phyloP scores from a whole-genome alignment of 2,113 vertebrate species.

The Morone saxatilis region DNA sequence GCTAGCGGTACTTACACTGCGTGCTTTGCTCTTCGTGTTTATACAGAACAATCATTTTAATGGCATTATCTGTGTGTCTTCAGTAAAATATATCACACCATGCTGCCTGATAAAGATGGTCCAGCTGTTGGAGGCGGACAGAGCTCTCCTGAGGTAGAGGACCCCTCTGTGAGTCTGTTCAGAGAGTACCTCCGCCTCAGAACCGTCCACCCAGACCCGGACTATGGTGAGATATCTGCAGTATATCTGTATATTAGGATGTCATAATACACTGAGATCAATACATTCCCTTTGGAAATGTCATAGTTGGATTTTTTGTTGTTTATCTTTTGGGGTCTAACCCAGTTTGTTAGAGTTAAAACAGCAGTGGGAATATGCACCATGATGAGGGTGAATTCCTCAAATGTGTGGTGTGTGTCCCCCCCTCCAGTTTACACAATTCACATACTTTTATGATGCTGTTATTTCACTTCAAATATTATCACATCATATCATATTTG shows the following conservation, averaged over 20 bases:
- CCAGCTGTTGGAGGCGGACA: slow-evolving; percentile 64
- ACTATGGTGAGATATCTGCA: slow-evolving; percentile 88
- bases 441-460: too few species aligned
- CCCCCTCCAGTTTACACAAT: too few species aligned
- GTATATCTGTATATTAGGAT: too few species aligned
- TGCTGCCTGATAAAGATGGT: slow-evolving; percentile 86
- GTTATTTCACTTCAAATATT: not conserved
- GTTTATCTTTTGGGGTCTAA: not conserved
- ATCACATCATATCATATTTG: not conserved
- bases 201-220: slow-evolving; percentile 93
- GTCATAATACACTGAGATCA: not conserved
- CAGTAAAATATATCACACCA: slow-evolving; percentile 40
- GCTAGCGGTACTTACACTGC: not conserved
- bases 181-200: slow-evolving; percentile 92
- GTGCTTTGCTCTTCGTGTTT: not conserved
- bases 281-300: not conserved
- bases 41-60: not conserved
- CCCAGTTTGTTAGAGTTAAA: not conserved
- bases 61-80: not conserved
- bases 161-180: slow-evolving; percentile 91
- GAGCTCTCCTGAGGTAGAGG: slow-evolving; percentile 76
- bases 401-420: too few species aligned
- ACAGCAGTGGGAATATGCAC: not conserved
- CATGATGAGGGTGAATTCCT: too few species aligned
- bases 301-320: not conserved